These are phyloP conservation scores for Crotophaga sulcirostris DNA, from an alignment of 2,113 vertebrate genomes.

Conservation along the genomic window DNA sequence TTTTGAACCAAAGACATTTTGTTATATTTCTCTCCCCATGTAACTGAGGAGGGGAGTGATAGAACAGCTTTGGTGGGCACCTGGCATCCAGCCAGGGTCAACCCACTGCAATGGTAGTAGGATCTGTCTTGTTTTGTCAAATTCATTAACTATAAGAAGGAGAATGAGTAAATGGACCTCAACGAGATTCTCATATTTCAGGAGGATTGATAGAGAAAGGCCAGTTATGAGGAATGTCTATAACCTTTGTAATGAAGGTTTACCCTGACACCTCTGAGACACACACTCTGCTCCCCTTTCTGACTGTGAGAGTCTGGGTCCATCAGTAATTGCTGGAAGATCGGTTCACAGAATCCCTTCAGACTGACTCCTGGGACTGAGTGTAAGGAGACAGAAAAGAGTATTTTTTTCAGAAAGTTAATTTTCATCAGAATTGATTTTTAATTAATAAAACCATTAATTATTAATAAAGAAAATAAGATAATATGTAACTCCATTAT, in stretches of 20 bases:
- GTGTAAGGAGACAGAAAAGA: background rate
- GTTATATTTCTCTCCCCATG: too few relatives aligned
- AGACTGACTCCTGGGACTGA: rapidly evolving
- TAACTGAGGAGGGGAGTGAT: too few relatives aligned
- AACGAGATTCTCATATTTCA: conserved; percentile 17
- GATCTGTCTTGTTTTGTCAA: conserved; percentile 15
- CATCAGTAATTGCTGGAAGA: background rate
- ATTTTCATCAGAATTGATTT: background rate
- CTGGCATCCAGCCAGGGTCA: too few relatives aligned
- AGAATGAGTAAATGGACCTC: background rate
- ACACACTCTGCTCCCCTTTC: background rate
- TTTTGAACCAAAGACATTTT: too few relatives aligned
- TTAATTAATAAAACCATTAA: background rate
- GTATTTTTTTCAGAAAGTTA: background rate
- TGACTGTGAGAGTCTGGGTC: background rate
- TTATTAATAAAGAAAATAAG: background rate
- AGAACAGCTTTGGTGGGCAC: too few relatives aligned
- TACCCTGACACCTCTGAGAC: background rate
- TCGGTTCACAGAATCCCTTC: background rate
- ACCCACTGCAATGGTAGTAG: background rate
- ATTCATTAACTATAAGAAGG: background rate
- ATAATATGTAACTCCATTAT: background rate
- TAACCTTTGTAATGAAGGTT: background rate
- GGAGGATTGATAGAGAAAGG: background rate
- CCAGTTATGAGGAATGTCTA: background rate